Evolutionary conservation across 2,888 invertebrate genomes (phyloP).

Genomic region (Steinernema scapterisci): DNA sequence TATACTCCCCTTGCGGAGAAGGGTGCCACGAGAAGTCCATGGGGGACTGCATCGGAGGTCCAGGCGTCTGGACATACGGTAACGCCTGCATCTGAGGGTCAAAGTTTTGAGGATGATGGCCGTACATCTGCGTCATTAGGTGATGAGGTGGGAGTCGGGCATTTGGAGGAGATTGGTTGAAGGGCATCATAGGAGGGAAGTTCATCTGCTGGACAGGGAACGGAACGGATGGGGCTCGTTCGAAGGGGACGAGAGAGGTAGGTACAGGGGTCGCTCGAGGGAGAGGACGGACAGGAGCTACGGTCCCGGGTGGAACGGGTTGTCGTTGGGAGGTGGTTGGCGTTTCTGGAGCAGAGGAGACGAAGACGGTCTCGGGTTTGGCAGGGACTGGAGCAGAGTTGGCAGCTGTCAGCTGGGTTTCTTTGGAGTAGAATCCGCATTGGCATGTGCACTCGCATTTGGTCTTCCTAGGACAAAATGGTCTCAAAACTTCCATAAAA

Average conservation of each 20-base stretch:
- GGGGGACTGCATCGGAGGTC: background rate
- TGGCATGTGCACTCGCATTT: slow-evolving; percentile 52
- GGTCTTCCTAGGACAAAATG: slow-evolving; percentile 36
- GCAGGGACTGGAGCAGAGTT: background rate
- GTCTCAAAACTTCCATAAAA: too few relatives aligned
- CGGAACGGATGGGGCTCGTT: background rate
- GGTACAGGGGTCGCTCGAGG: background rate
- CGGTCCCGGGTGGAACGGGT: too few relatives aligned
- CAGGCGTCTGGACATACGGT: background rate
- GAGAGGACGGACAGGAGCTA: too few relatives aligned
- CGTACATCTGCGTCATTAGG: too few relatives aligned
- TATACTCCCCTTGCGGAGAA: background rate
- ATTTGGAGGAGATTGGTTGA: too few relatives aligned
- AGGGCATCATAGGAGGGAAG: too few relatives aligned
- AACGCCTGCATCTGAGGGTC: too few relatives aligned
- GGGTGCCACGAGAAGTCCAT: background rate
- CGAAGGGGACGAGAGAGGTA: background rate
- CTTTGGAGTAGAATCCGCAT: slow-evolving; percentile 57
- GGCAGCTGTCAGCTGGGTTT: slow-evolving; percentile 36
- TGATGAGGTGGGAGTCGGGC: too few relatives aligned
- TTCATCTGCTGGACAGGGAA: background rate
- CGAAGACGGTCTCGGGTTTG: background rate
- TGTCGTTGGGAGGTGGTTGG: background rate
- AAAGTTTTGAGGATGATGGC: too few relatives aligned
- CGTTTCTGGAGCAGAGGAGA: background rate